Conservation (phyloP, 1,140 invertebrate genomes). For the Agrypnia vestita region DNA sequence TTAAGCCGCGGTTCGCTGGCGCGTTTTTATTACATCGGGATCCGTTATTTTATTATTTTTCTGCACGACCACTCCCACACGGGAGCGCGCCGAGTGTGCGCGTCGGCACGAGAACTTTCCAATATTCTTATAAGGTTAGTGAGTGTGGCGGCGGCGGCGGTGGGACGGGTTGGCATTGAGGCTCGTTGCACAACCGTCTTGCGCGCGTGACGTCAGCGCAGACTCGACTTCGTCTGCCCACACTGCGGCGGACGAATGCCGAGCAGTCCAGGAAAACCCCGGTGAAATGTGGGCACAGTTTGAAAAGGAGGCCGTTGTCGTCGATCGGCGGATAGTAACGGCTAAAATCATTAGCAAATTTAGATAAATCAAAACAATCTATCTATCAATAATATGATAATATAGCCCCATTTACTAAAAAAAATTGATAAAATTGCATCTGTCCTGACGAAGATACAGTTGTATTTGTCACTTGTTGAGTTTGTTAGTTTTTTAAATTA, state of each 20-base stretch:
- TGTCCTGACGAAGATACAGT: no score
- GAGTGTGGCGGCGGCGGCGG: constrained; percentile 51
- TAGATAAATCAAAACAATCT: no score
- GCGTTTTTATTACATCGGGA: constrained; percentile 27
- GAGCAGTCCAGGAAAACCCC: constrained; percentile 12
- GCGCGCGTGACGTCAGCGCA: constrained; percentile 44
- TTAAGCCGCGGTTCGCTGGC: constrained; percentile 11
- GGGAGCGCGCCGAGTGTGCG: constrained; percentile 33
- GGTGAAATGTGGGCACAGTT: constrained; percentile 16
- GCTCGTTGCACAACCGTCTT: constrained; percentile 42
- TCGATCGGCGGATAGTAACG: no score
- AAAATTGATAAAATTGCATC: no score
- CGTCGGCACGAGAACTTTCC: constrained; percentile 49
- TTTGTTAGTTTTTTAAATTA: no score
- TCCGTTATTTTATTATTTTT: constrained; percentile 46
- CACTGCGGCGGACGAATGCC: not conserved
- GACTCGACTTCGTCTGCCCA: constrained; percentile 52
- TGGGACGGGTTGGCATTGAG: constrained; percentile 52
- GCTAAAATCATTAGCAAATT: no score
- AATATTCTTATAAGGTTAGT: constrained; percentile 55
- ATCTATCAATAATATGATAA: no score
- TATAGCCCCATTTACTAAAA: no score
- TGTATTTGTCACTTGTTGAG: no score
- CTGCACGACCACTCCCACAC: constrained; percentile 36
- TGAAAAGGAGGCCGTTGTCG: not conserved